Base-by-base conservation (phyloP, 37 sponge, comb jelly and placozoan genomes). In the Spongia lamella region DNA sequence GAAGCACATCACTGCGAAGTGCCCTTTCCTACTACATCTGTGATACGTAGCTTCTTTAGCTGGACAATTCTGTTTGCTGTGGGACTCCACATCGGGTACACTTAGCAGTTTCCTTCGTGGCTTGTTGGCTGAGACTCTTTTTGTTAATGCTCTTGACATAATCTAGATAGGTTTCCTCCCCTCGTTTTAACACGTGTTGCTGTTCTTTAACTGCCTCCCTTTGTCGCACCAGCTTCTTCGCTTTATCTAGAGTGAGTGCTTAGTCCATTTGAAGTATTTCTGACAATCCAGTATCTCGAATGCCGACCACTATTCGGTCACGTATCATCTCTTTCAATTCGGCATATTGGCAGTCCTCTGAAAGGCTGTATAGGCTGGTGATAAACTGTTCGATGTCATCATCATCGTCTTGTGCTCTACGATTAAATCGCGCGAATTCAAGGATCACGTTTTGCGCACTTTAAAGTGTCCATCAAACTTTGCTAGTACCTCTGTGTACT, bases 381-480 rank as follows among this genome's bases (percentile, higher is more conserved):
- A n/a, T n/a, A n/a, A n/a, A n/a, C n/a, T n/a, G n/a, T n/a, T n/a
- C 58, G 5, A 7, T 27, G 26, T 27, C 5, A 5, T 3, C 7
- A 4, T 6, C 58, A 24, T 3, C 58, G 26, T 27, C 22, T 27
- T 56, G 58, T 24, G 22, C 26, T 2, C 58, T 24, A 5, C 58
- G 22, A 7, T 56, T 56, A 56, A 56, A 56, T 27, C 58, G 58
- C 5, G 58, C 58, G 22, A 24, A 27, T 27, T 56, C 58, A 7
- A 56, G 26, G 6, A 56, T 56, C 26, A 56, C 7, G 58, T 56
- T 56, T 56, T 56, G 5, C 58, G 22, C 5, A 56, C 58, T 27
- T 56, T 56, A 27, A 56, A 56, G 58, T 27, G 26, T 56, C 58
- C n/a, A 27, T 56, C 58, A 7, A 56, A 56, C 58, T 56, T 56